Evolutionary conservation across 2,888 invertebrate species (phyloP), one percentile per base, ranked within the genome.

Genomic region (Coelogynopora nodosa): DNA sequence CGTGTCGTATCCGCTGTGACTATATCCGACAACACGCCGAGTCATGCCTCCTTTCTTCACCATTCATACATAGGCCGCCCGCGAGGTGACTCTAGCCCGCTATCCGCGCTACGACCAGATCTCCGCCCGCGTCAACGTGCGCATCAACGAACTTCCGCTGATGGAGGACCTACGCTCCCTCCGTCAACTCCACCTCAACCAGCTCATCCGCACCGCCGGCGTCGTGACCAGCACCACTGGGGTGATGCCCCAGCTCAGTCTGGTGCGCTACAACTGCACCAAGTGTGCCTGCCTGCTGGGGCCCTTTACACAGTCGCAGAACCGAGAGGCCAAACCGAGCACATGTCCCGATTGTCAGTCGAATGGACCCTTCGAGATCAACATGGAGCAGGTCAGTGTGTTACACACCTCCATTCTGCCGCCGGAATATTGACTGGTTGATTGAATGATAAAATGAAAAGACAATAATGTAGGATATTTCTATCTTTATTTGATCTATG

Each of bases 271-370:
- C 91, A 98, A 99, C 92, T 99, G 99, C 93, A 95, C 95, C 89
- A 95, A 97, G 90, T 99, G 99, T 92, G 96, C 96, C 2, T 97
- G 95, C 91, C 94, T 98, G 29, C 93, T 99, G 89, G 99, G 99
- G 0, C 99, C 99, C 0, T 99, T 97, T 91, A 95, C 96, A 23
- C 99, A 99, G 93, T 94, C 95, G 0, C 97, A 97, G 92, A 93
- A 95, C 0, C 85, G 84, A 67, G 99, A 99, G 93, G 95, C 98
- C 0, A 96, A 95, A 90, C 99, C 99, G 0, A 97, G 96, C 0
- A 95, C 96, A 0, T 99, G 99, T 93, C 98, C 98, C 0, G 97
- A 98, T 91, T 99, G 98, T 94, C 98, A 99, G 91, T 97, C 97
- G 90, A 93, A 93, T 87, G 98, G 98, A 0, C 98, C 98, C 0